These are phyloP conservation scores for Chironomus striatipennis DNA, from an alignment of 1,140 invertebrate genomes.

Conservation along the genomic window DNA sequence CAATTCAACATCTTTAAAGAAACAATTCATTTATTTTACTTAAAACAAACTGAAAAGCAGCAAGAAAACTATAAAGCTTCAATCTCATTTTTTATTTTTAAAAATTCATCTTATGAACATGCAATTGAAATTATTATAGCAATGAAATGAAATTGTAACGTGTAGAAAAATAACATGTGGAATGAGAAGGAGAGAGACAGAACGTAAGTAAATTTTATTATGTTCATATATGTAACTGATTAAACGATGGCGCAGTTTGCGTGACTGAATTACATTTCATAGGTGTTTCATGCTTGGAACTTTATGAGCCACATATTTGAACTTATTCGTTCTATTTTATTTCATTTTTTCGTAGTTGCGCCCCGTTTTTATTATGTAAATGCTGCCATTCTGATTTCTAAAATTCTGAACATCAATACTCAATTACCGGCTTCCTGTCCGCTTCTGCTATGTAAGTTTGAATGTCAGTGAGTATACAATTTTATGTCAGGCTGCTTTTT, in stretches of 20 bases:
- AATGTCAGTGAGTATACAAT: background rate
- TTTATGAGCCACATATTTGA: background rate
- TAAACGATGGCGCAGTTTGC: conserved; percentile 5
- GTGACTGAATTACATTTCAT: conserved; percentile 19
- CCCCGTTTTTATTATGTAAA: background rate
- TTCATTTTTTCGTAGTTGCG: background rate
- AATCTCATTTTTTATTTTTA: no score
- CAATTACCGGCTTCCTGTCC: conserved; percentile 17
- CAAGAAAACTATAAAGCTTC: no score
- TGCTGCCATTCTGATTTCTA: background rate
- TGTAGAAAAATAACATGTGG: no score
- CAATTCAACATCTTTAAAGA: no score
- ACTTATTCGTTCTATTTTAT: background rate
- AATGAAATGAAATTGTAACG: no score
- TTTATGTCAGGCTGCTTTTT: background rate
- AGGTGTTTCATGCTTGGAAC: conserved; percentile 22
- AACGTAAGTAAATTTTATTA: background rate
- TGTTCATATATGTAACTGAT: background rate
- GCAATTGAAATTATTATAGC: no score
- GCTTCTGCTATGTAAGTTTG: background rate
- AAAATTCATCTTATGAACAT: no score
- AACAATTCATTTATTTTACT: no score
- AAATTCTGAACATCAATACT: conserved; percentile 2
- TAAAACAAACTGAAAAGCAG: no score
- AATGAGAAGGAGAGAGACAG: no score